A percentile compares a stretch with the other conserved stretches of the same genome.
phyloP scores from a whole-genome alignment of 2,888 invertebrate species.

The Trichogramma dendrolimi region DNA sequence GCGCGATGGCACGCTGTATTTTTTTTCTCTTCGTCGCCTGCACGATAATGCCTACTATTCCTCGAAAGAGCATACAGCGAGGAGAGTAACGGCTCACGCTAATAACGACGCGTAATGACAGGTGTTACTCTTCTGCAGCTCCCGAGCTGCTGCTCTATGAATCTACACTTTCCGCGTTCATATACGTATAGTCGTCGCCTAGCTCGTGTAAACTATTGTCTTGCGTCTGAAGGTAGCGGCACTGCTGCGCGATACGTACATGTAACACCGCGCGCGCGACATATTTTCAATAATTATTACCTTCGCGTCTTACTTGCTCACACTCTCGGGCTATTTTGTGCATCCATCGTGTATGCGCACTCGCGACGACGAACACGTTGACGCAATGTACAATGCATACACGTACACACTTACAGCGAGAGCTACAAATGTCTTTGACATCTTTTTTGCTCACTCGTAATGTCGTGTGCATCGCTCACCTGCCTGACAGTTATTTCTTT shows the following conservation, averaged over 20 bases:
- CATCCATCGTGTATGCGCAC: not conserved
- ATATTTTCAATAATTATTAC: slow-evolving; percentile 42
- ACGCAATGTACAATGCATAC: too few species aligned
- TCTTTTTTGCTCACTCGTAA: slow-evolving; percentile 1
- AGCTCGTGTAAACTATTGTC: slow-evolving; percentile 37
- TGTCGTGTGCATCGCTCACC: not conserved
- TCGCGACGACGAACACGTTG: too few species aligned
- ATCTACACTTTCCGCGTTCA: too few species aligned
- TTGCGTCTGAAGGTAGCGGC: slow-evolving; percentile 6
- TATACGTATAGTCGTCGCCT: slow-evolving; percentile 4
- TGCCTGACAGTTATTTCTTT: not conserved
- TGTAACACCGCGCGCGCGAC: slow-evolving; percentile 30
- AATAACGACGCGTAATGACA: slow-evolving; percentile 46
- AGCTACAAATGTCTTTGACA: slow-evolving; percentile 4
- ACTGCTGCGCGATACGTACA: too few species aligned
- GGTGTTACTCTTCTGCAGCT: slow-evolving; percentile 35
- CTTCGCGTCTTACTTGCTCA: slow-evolving; percentile 9
- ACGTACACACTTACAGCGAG: not conserved
- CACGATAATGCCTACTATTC: too few species aligned
- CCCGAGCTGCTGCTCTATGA: too few species aligned
- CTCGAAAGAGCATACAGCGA: slow-evolving; percentile 12
- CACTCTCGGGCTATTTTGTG: too few species aligned
- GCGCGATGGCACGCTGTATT: not conserved
- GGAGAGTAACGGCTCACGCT: slow-evolving; percentile 41
- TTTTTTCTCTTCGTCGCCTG: slow-evolving; percentile 23